Base-by-base conservation (phyloP, 2,888 invertebrate species). In the Venusia cambrica region DNA sequence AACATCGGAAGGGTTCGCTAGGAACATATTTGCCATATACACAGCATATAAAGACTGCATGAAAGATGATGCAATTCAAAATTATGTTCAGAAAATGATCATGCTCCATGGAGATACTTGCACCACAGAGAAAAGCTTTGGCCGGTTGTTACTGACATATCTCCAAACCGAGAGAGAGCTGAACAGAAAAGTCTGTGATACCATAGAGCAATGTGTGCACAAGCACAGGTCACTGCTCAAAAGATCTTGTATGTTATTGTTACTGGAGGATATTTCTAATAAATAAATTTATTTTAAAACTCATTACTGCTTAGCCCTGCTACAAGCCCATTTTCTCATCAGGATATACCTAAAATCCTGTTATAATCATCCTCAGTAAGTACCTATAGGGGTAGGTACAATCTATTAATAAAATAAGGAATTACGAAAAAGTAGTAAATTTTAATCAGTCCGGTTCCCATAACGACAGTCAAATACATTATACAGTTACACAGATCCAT, bases 401-500 rank as follows among this genome's bases (percentile, higher is more conserved):
- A n/a, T n/a, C n/a, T n/a, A n/a, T n/a, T n/a, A 48, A 45, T 35
- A 38, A 48, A 42, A 42, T 25, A 26, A 20, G 3, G 6, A 37
- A 6, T 24, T 39, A 17, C 6, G 18, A 38, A 40, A 47, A 47
- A 36, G 34, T 45, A 45, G 43, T 45, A 68, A 59, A 52, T 72
- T 74, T 40, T 76, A 77, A 60, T 77, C 67, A 69, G 67, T 70
- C 54, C 62, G 51, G 63, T 58, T 60, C 56, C 43, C 54, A 57
- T 62, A 46, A 61, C n/a, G n/a, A 70, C 63, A 68, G 61, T 62
- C 60, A 61, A 64, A 59, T 30, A 2, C 4, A 10, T 18, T 6
- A 12, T 15, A 38, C 18, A 26, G n/a, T 16, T 20, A 14, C n/a
- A 13, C n/a, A 26, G 12, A 16, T 12, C 24, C 26, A 18, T 19